Evolutionary conservation across 1,140 invertebrate species (phyloP), one percentile per base, ranked within the genome.

Genomic region (Fopius arisanus): DNA sequence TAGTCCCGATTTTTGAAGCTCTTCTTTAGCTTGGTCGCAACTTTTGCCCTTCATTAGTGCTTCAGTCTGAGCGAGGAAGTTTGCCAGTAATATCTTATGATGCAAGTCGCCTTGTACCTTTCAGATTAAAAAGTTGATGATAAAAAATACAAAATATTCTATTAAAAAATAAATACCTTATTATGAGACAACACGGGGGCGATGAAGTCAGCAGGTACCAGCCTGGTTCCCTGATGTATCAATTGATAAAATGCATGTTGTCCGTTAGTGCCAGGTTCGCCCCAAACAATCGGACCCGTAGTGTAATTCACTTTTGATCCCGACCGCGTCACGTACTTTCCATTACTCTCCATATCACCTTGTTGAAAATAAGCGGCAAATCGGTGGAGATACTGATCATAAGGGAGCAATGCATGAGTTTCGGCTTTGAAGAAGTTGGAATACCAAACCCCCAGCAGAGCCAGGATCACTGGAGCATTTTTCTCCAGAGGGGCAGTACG

Each of bases 351-450:
- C 98, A 99, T 99, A 85, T 99, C 98, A 10, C 98, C 98, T 90
- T 99, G 98, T 89, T 99, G 98, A 88, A 99, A 99, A 88, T 99
- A 99, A 10, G 98, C 98, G 41, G 98, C 96, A 89, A 99, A 99
- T 82, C 98, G 92, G 84, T 99, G 98, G 76, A 99, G 87, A 87
- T 99, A 99, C 89, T 99, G 95, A 87, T 99, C 98, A 88, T 99
- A 99, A 0, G 98, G 98, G 43, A 99, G 88, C 0, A 99, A 89
- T 6, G 97, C 96, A 81, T 99, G 96, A 0, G 97, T 99, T 90
- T 99, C 97, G 10, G 96, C 93, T 16, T 95, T 95, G 85, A 93
- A 97, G 82, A 99, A 98, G 86, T 99, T 99, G 67, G 91, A 90
- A 87, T 99, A 99, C 97, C 97, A 99, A 73, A 99, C 88, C 12